Evolutionary conservation across 37 sponge, comb jelly and placozoan species (phyloP), one percentile per base, ranked within the genome.

Genomic region (Diacarnus erythraeanus): DNA sequence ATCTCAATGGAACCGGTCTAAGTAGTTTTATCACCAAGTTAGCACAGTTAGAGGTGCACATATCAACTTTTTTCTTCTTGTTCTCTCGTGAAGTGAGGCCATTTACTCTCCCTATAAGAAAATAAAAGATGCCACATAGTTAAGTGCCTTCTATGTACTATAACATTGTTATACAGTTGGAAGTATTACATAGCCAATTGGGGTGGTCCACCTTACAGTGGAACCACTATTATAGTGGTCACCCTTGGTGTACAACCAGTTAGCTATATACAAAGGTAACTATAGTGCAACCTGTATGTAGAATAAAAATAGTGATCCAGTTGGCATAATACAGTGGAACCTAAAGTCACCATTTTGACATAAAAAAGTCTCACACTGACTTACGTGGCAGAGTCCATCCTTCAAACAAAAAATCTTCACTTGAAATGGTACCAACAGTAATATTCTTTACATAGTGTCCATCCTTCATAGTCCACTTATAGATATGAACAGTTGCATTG

Each of bases 21-120:
- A 87, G 73, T 72, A 87, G 76, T 20, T 75, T 59, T 21, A 76
- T 71, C 2, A 87, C 82, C 18, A 81, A 27, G 10, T 56, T n/a
- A 0, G 88, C 69, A 39, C 88, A 87, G 34, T 71, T 68, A 9
- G 38, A 25, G 1, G 42, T 69, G 54, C 88, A 87, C 6, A 17
- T 38, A 22, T 58, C 56, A 58, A 87, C 69, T 72, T 42, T 85
- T n/a, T 64, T 20, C 60, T 51, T 40, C 78, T 85, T 85, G 21
- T 21, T 26, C 43, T 34, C 72, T 36, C 64, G 47, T 1, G 59
- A 59, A 12, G 51, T 33, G 37, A 87, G 70, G 6, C 82, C 82
- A 43, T 23, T 61, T 20, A 81, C 88, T 70, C 82, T 58, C 77
- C 77, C 88, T 87, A 33, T 4, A 67, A 42, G 3, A 22, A 59